These are phyloP conservation scores for Odontocerum albicorne DNA, from an alignment of 2,888 invertebrate genomes.

Conservation along the genomic window DNA sequence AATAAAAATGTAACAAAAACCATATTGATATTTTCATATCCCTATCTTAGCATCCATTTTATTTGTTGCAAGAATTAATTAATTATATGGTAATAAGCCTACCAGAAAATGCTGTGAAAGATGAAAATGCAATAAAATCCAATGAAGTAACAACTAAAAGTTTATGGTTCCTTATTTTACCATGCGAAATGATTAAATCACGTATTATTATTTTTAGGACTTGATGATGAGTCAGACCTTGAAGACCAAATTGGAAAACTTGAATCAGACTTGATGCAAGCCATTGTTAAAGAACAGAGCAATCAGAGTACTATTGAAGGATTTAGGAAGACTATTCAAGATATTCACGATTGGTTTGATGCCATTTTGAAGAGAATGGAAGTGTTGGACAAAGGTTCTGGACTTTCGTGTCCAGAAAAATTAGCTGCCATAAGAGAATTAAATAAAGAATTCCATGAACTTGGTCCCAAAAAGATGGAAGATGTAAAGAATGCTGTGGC, in stretches of 20 bases:
- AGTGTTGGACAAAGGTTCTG: slow-evolving; percentile 80
- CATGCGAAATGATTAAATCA: too few species aligned
- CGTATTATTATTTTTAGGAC: too few species aligned
- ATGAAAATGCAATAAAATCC: too few species aligned
- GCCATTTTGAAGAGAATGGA: slow-evolving; percentile 78
- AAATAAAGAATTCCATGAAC: slow-evolving; percentile 71
- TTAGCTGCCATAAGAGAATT: slow-evolving; percentile 73
- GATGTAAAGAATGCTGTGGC: slow-evolving; percentile 70
- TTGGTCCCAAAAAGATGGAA: slow-evolving; percentile 71
- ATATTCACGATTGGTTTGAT: slow-evolving; percentile 82
- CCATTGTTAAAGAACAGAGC: slow-evolving; percentile 74
- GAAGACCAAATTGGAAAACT: slow-evolving; percentile 72
- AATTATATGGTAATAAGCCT: slow-evolving; percentile 1
- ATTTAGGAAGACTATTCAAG: slow-evolving; percentile 73
- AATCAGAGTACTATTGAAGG: slow-evolving; percentile 77
- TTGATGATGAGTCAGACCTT: slow-evolving; percentile 69
- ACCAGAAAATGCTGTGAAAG: too few species aligned
- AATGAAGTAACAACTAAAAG: too few species aligned
- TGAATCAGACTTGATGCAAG: slow-evolving; percentile 69
- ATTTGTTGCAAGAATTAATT: background rate
- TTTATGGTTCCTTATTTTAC: too few species aligned
- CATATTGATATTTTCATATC: too few species aligned
- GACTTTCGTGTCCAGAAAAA: slow-evolving; percentile 79
- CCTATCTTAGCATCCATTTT: too few species aligned
- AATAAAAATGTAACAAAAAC: too few species aligned